A percentile compares a stretch with the other conserved stretches of the same genome.
phyloP scores from a whole-genome alignment of 2,797 vertebrate genomes.

The Girardinus metallicus region DNA sequence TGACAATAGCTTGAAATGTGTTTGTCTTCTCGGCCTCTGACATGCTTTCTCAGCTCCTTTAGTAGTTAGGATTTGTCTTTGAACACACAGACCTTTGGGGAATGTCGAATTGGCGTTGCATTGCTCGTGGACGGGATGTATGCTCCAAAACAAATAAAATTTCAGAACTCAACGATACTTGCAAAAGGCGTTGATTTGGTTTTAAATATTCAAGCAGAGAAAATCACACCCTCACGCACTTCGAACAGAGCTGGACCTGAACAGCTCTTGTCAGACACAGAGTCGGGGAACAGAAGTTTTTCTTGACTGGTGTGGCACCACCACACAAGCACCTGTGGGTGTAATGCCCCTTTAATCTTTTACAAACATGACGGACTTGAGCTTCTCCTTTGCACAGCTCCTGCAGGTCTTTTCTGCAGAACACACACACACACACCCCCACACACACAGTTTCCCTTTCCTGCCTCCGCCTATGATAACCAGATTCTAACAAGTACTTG shows the following conservation, averaged over 20 bases:
- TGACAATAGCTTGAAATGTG: constrained; percentile 52
- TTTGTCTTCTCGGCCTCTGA: constrained; percentile 25
- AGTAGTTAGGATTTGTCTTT: constrained; percentile 27
- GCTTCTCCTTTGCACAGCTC: constrained; percentile 30
- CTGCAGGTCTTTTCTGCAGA: constrained; percentile 16
- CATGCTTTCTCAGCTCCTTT: constrained; percentile 53
- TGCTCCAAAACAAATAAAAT: constrained; percentile 43
- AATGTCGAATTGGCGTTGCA: constrained; percentile 41
- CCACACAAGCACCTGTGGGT: constrained; percentile 16
- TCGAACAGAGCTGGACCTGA: constrained; percentile 22
- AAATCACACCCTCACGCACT: constrained; percentile 22
- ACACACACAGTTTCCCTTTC: constrained; percentile 20
- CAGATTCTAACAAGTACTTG: constrained; percentile 38
- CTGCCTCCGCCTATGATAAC: constrained; percentile 46
- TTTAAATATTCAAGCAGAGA: constrained; percentile 41
- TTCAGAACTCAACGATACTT: constrained; percentile 42
- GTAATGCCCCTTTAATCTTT: constrained; percentile 64
- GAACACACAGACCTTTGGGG: constrained; percentile 33
- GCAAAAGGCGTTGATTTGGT: constrained; percentile 39
- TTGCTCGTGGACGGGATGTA: constrained; percentile 34
- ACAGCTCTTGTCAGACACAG: constrained; percentile 26
- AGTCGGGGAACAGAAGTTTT: constrained; percentile 30
- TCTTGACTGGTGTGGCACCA: constrained; percentile 19
- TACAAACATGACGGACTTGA: constrained; percentile 53
- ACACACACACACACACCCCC: constrained; percentile 17